A percentile compares a stretch with the other conserved stretches of the same genome.
Conservation (phyloP, 2,113 vertebrate genomes). For the Lonchura striata region DNA sequence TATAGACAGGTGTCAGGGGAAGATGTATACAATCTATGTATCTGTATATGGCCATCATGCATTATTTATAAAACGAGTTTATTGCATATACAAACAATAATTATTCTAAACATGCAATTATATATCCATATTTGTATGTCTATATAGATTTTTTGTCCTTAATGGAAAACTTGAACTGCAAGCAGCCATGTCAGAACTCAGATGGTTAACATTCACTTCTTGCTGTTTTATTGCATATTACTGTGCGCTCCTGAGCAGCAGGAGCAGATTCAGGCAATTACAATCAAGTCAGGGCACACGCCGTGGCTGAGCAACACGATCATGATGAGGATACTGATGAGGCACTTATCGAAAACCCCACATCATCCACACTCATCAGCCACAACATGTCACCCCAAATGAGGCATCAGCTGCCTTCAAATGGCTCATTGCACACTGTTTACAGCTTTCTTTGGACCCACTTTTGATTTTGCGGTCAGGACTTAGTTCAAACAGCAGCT, state of each 20-base stretch:
- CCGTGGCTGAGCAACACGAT: slow-evolving; percentile 92
- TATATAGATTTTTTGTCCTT: slow-evolving; percentile 57
- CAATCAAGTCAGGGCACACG: slow-evolving; percentile 99
- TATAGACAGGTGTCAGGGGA: slow-evolving; percentile 10
- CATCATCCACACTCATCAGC: slow-evolving; percentile 89
- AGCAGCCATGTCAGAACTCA: slow-evolving; percentile 82
- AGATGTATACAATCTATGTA: not conserved
- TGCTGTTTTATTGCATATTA: slow-evolving; percentile 98
- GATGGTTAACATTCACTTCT: slow-evolving; percentile 89
- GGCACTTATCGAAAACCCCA: slow-evolving; percentile 97
- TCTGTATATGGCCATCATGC: not conserved
- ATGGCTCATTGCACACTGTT: slow-evolving; percentile 84
- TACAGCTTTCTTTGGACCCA: slow-evolving; percentile 90
- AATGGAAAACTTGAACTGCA: slow-evolving; percentile 81
- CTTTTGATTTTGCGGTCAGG: slow-evolving; percentile 83
- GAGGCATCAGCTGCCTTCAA: slow-evolving; percentile 83
- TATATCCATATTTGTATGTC: slow-evolving; percentile 42
- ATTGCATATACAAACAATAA: slow-evolving; percentile 42
- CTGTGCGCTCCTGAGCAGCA: slow-evolving; percentile 91
- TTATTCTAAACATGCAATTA: slow-evolving; percentile 60
- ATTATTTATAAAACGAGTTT: slow-evolving; percentile 6
- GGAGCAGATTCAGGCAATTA: slow-evolving; percentile 99
- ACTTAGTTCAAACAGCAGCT: slow-evolving; percentile 80
- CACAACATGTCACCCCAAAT: slow-evolving; percentile 86
- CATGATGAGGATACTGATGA: slow-evolving; percentile 99